These are phyloP conservation scores for Drosophila yooni DNA, from an alignment of 2,888 invertebrate species.

Conservation along the genomic window DNA sequence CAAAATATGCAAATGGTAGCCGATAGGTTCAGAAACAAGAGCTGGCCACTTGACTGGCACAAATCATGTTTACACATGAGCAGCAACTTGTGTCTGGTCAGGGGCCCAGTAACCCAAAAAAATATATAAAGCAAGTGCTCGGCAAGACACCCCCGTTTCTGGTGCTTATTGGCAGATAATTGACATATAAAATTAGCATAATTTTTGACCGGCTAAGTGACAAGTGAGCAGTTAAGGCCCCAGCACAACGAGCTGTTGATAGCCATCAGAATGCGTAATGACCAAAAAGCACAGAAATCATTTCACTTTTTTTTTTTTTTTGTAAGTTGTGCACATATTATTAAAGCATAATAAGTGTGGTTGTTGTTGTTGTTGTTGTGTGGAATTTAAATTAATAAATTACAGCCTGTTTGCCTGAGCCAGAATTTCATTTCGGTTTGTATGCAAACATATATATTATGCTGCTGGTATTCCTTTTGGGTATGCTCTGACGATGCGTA, in stretches of 20 bases:
- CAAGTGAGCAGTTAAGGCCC: conserved; percentile 55
- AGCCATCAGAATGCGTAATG: conserved; percentile 75
- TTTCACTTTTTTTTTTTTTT: conserved; percentile 68
- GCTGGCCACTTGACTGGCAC: conserved; percentile 65
- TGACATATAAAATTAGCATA: conserved; percentile 84
- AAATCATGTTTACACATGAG: conserved; percentile 77
- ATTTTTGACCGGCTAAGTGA: conserved; percentile 72
- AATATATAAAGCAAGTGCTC: conserved; percentile 20
- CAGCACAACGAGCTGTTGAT: conserved; percentile 53
- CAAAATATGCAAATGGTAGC: conserved; percentile 68
- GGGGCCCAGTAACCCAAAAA: conserved; percentile 53
- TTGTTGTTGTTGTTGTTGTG: conserved; percentile 48
- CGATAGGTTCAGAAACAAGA: conserved; percentile 49
- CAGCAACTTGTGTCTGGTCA: conserved; percentile 28
- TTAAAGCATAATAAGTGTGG: conserved; percentile 50
- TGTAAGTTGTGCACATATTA: conserved; percentile 42
- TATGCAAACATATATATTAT: neutral
- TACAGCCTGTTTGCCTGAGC: conserved; percentile 33
- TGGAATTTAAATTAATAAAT: conserved; percentile 79
- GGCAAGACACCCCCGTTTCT: conserved; percentile 10
- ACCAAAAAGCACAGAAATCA: conserved; percentile 64
- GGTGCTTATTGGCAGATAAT: conserved; percentile 83
- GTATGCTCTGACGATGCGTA: conserved; percentile 39
- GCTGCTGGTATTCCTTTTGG: conserved; percentile 22
- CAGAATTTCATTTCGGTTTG: conserved; percentile 4